Conservation (phyloP, 2,113 vertebrate genomes). For the Sapajus apella region DNA sequence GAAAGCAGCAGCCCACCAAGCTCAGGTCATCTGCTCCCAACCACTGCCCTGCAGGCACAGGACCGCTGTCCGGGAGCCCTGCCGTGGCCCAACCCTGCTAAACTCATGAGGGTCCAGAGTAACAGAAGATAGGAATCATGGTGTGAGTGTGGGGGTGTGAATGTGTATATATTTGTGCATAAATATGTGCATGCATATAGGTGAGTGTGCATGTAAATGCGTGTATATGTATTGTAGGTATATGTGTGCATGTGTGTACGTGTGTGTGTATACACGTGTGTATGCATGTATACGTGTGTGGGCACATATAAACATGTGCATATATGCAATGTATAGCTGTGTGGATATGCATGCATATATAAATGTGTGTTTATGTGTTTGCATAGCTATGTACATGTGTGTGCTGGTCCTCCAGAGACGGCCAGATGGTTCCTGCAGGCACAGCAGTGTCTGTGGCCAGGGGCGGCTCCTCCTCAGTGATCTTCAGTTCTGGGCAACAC, state of each 20-base stretch:
- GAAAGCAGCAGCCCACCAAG: neutral
- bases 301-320: too few relatives aligned
- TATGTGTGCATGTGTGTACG: too few relatives aligned
- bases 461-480: neutral
- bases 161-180: neutral
- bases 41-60: neutral
- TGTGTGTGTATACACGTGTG: neutral
- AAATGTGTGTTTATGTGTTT: neutral
- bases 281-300: too few relatives aligned
- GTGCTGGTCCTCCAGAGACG: neutral
- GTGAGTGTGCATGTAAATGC: too few relatives aligned
- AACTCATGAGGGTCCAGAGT: neutral
- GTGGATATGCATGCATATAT: neutral
- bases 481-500: neutral
- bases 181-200: too few relatives aligned
- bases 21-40: neutral
- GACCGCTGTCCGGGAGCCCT: neutral
- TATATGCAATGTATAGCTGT: too few relatives aligned
- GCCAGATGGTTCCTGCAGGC: too few relatives aligned
- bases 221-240: too few relatives aligned
- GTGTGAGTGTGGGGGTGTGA: too few relatives aligned
- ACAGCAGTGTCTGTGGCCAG: neutral
- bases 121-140: neutral
- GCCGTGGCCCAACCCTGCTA: too few relatives aligned
- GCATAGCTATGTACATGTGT: neutral